phyloP scores from a whole-genome alignment of 2,797 vertebrate genomes.

The Micromesistius poutassou region DNA sequence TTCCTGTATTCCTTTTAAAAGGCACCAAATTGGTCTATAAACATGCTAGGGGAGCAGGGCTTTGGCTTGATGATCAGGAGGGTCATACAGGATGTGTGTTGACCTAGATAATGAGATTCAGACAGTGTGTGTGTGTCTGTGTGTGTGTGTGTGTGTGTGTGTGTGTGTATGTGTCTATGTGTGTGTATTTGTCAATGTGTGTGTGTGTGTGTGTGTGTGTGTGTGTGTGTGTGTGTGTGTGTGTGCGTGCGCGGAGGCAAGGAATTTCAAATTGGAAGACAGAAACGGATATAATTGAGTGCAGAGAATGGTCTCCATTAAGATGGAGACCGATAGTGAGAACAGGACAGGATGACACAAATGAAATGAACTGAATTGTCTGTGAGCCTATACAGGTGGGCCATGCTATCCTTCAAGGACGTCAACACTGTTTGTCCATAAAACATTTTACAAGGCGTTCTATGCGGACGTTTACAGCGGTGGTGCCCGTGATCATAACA shows the following conservation, averaged over 20 bases:
- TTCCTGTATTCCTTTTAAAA: neutral
- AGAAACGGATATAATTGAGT: neutral
- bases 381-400: neutral
- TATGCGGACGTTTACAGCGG: neutral
- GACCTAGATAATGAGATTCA: conserved; percentile 2
- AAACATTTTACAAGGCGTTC: neutral
- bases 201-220: neutral
- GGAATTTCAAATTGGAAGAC: neutral
- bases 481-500: neutral
- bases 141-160: neutral
- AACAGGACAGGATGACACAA: neutral
- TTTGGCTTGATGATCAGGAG: conserved; percentile 21
- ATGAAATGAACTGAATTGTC: neutral
- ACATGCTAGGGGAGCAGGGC: neutral
- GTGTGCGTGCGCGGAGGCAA: neutral
- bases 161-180: neutral
- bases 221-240: neutral
- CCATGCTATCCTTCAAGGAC: neutral
- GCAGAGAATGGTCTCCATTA: neutral
- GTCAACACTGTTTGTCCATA: neutral
- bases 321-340: neutral
- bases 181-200: too few relatives aligned
- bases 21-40: conserved; percentile 1
- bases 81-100: neutral
- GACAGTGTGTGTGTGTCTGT: neutral